Evolutionary conservation across 2,797 vertebrate species (phyloP).

Genomic region (Echeneis naucrates): DNA sequence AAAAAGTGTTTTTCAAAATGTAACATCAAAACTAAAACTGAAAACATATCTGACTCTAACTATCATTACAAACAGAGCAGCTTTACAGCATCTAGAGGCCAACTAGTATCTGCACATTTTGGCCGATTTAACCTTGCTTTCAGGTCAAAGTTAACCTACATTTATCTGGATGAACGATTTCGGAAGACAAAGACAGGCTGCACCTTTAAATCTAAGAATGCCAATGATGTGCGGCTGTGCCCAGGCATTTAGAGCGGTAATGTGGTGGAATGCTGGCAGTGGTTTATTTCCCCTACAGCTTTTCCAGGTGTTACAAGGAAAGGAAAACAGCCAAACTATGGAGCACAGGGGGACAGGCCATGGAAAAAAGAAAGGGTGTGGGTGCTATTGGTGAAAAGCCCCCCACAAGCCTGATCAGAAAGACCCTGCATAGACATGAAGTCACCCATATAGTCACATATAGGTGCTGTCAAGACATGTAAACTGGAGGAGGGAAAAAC

Average conservation of each 20-base stretch:
- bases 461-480: slow-evolving; percentile 58
- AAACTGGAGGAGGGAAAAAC: slow-evolving; percentile 31
- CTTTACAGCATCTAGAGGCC: neutral
- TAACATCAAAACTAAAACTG: too few relatives aligned
- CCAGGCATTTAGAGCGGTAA: slow-evolving; percentile 74
- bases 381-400: slow-evolving; percentile 49
- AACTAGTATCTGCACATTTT: neutral
- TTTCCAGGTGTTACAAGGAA: slow-evolving; percentile 78
- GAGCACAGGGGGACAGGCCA: slow-evolving; percentile 52
- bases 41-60: neutral
- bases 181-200: slow-evolving; percentile 57
- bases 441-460: slow-evolving; percentile 53
- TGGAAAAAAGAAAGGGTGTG: slow-evolving; percentile 39
- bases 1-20: too few relatives aligned
- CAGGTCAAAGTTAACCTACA: slow-evolving; percentile 11
- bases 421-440: slow-evolving; percentile 74
- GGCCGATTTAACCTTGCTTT: neutral
- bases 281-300: slow-evolving; percentile 65
- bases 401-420: slow-evolving; percentile 64
- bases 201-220: slow-evolving; percentile 76
- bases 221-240: slow-evolving; percentile 70
- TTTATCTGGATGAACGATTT: slow-evolving; percentile 14
- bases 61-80: too few relatives aligned
- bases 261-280: slow-evolving; percentile 78
- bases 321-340: slow-evolving; percentile 67